Conservation (phyloP, 2,113 vertebrate species). For the Syngnathus scovelli region DNA sequence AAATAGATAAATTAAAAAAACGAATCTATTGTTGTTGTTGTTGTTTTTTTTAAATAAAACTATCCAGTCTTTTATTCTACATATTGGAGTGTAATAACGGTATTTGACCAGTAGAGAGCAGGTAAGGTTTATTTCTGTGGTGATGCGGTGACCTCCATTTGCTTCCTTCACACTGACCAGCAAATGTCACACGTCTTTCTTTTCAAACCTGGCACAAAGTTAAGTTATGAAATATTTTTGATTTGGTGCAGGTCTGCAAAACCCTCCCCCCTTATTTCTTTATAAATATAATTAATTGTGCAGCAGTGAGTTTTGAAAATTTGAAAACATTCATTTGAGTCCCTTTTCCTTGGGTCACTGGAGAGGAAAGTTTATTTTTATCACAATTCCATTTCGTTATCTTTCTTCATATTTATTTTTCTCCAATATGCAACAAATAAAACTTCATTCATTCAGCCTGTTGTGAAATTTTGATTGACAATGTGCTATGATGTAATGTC, state of each 20-base stretch:
- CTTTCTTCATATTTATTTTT: too few species aligned
- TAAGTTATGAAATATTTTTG: not conserved
- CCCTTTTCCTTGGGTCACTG: too few species aligned
- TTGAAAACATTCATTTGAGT: too few species aligned
- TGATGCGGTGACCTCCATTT: not conserved
- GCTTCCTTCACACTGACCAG: not conserved
- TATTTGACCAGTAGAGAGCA: slow-evolving; percentile 52
- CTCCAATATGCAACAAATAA: too few species aligned
- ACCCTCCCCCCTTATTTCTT: too few species aligned
- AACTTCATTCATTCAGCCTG: not conserved
- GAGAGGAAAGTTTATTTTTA: not conserved
- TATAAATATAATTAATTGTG: too few species aligned
- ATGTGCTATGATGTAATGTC: not conserved
- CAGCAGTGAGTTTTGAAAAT: too few species aligned
- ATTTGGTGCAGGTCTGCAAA: not conserved
- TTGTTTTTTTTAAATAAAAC: not conserved
- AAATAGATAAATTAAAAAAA: not conserved
- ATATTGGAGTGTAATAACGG: not conserved
- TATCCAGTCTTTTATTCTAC: not conserved
- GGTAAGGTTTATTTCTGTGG: slow-evolving; percentile 37
- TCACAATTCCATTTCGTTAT: not conserved
- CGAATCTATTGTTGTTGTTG: not conserved
- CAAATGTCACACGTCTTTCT: slow-evolving; percentile 10
- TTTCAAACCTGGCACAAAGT: not conserved
- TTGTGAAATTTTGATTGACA: not conserved